Conservation (phyloP, 23 tunicate species). For the Clavelina lepadiformis region DNA sequence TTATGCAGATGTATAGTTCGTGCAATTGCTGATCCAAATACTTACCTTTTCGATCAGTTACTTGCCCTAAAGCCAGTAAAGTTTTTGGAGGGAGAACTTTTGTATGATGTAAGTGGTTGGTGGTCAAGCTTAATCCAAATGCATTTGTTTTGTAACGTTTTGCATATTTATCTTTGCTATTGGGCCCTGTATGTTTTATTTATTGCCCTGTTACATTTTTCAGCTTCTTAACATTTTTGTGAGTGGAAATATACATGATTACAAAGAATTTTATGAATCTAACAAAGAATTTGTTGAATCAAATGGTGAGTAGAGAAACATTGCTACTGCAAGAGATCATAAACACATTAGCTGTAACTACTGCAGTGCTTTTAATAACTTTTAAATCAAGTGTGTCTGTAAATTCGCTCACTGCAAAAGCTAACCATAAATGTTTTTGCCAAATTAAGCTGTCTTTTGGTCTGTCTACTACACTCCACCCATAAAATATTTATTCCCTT, state of each 20-base stretch:
- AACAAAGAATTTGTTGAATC: constrained; percentile 44
- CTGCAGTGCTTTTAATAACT: too few relatives aligned
- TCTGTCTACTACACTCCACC: too few relatives aligned
- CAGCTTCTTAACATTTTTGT: constrained; percentile 75
- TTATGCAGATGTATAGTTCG: constrained; percentile 67
- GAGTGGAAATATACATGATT: constrained; percentile 74
- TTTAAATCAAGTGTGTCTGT: too few relatives aligned
- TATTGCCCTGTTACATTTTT: constrained; percentile 5
- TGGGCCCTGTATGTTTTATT: background rate
- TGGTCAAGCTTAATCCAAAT: background rate
- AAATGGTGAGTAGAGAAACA: constrained; percentile 38
- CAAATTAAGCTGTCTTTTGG: too few relatives aligned
- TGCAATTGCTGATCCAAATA: constrained; percentile 53
- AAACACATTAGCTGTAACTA: too few relatives aligned
- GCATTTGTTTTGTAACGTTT: too few relatives aligned
- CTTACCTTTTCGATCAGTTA: constrained; percentile 67
- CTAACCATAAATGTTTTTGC: too few relatives aligned
- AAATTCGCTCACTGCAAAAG: too few relatives aligned
- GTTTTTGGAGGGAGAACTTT: constrained; percentile 62
- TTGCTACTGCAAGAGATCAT: too few relatives aligned
- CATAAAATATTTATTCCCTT: too few relatives aligned
- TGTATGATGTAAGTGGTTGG: constrained; percentile 53
- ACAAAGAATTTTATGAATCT: constrained; percentile 50
- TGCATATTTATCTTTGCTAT: background rate
- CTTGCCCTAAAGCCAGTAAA: constrained; percentile 73